Base-by-base conservation (phyloP, 2,888 invertebrate species). In the Psylliodes chrysocephalus region DNA sequence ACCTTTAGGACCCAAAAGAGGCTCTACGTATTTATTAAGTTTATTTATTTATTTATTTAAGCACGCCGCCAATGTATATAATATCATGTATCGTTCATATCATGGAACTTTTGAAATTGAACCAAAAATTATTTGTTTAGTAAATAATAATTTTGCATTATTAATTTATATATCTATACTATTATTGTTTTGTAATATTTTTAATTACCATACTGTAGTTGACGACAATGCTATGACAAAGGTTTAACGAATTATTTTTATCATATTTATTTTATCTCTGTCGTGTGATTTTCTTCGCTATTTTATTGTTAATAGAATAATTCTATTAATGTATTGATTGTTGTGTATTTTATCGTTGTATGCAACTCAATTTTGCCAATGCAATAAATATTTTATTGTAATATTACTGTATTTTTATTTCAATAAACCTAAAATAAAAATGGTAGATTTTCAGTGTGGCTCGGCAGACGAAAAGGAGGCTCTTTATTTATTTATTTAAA, bases 31-130 rank as follows among this genome's bases (percentile, higher is more conserved):
- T 46, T 4, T 46, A 46, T 46, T 44, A 19, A 56, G 33, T 18
- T 18, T 46, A 56, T 46, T 56, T 56, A 56, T 46, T 56, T 56
- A 54, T 55, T 55, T 55, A 57, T 57, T 57, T 57, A 57, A 25
- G 15, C 10, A 47, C 22, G 10, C 14, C 22, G 22, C 18, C 33
- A 38, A 44, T 59, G 49, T 59, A 59, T 35, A 59, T 59, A n/a
- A 59, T 51, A n/a, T 8, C 28, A 46, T 25, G 8, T 33, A 42
- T 42, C 42, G 18, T 42, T 42, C 42, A 42, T 42, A 42, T 42
- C 42, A 42, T 15, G 18, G 35, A 35, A 35, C 14, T 10, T 42
- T 42, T 42, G 18, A 42, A 42, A 42, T 4, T 18, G 18, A 4
- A 42, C 42, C 42, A 42, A 42, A 42, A 42, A 15, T n/a, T 42